These are phyloP conservation scores for Epinephelus coioides DNA, from an alignment of 2,797 vertebrate genomes.

Conservation along the genomic window DNA sequence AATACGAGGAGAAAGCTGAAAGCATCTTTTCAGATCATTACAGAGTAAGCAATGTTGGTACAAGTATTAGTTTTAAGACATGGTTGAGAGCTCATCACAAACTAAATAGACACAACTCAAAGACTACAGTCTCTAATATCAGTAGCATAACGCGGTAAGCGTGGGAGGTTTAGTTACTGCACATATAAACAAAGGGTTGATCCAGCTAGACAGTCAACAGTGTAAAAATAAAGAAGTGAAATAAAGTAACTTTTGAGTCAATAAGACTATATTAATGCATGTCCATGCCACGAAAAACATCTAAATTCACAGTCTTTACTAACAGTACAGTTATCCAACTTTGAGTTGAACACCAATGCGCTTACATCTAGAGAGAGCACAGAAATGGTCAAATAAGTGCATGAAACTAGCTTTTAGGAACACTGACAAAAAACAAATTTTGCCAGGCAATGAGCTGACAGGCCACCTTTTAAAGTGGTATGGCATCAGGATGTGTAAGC, in stretches of 20 bases:
- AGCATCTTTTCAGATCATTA: slow-evolving; percentile 83
- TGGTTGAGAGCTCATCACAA: slow-evolving; percentile 94
- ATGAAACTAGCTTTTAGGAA: slow-evolving; percentile 92
- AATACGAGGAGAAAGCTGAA: slow-evolving; percentile 93
- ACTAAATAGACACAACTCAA: slow-evolving; percentile 96
- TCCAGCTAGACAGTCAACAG: slow-evolving; percentile 89
- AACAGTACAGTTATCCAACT: slow-evolving; percentile 95
- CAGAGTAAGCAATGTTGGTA: slow-evolving; percentile 90
- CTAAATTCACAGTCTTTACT: slow-evolving; percentile 94
- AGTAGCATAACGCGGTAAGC: slow-evolving; percentile 91
- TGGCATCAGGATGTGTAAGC: slow-evolving; percentile 89
- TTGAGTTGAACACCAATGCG: slow-evolving; percentile 94
- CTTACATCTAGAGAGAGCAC: slow-evolving; percentile 96
- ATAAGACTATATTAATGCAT: slow-evolving; percentile 94
- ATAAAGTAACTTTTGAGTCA: slow-evolving; percentile 84
- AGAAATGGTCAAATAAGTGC: slow-evolving; percentile 97
- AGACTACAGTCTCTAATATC: slow-evolving; percentile 94
- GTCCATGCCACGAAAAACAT: slow-evolving; percentile 98
- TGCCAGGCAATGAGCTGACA: slow-evolving; percentile 91
- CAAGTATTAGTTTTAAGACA: slow-evolving; percentile 92
- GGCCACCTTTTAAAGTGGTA: slow-evolving; percentile 88
- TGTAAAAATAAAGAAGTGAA: slow-evolving; percentile 87
- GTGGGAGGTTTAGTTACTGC: slow-evolving; percentile 92
- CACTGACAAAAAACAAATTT: slow-evolving; percentile 89
- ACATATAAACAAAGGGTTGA: slow-evolving; percentile 92